phyloP scores from a whole-genome alignment of 2,888 invertebrate genomes.

The Eumacrocentrus americanus region DNA sequence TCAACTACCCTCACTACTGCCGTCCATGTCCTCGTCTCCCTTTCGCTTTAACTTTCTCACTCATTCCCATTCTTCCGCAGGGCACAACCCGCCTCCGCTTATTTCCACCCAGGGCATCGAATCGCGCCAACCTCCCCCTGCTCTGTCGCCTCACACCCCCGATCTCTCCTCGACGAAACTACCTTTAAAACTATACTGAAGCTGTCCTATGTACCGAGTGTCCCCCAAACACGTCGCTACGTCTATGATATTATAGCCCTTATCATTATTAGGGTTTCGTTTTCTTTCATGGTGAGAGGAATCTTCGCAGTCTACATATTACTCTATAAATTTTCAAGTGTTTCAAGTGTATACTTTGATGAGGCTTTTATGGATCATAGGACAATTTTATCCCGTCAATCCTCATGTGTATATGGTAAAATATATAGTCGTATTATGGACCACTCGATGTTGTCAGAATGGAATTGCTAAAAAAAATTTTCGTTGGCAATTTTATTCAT shows the following conservation, averaged over 20 bases:
- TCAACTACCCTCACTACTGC: slow-evolving; percentile 58
- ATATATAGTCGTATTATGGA: too few relatives aligned
- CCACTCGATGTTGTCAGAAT: too few relatives aligned
- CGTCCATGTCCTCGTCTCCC: slow-evolving; percentile 42
- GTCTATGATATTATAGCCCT: slow-evolving; percentile 27
- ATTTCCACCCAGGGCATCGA: slow-evolving; percentile 45
- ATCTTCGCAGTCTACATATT: slow-evolving; percentile 11
- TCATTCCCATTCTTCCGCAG: slow-evolving; percentile 26
- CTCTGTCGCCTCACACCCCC: slow-evolving; percentile 29
- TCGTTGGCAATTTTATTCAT: too few relatives aligned
- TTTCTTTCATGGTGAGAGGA: slow-evolving; percentile 19
- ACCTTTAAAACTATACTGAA: slow-evolving; percentile 57
- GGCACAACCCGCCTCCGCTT: slow-evolving; percentile 24
- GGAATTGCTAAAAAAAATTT: too few relatives aligned
- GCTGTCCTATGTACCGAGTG: slow-evolving; percentile 49
- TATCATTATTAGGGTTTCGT: slow-evolving; percentile 17
- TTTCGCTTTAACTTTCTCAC: slow-evolving; percentile 29
- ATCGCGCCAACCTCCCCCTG: slow-evolving; percentile 53
- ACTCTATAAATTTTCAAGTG: slow-evolving; percentile 26
- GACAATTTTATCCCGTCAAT: background rate
- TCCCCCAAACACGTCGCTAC: slow-evolving; percentile 43
- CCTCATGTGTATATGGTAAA: too few relatives aligned
- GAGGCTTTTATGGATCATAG: background rate
- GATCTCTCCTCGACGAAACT: slow-evolving; percentile 44
- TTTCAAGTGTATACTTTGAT: slow-evolving; percentile 23